phyloP scores from a whole-genome alignment of 2,113 vertebrate genomes.

The Pseudopodoces humilis region DNA sequence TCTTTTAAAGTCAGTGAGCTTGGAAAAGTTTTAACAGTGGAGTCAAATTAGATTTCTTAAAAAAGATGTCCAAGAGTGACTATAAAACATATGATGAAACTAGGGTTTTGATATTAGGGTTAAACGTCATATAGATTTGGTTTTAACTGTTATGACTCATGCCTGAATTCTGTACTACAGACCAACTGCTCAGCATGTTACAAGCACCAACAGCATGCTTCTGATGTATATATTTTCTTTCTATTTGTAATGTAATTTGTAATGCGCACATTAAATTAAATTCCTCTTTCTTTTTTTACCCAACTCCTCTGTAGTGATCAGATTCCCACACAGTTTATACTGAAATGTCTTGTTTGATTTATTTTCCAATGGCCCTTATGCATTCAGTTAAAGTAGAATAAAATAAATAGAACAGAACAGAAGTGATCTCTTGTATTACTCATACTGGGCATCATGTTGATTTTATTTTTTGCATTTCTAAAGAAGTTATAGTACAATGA shows the following conservation, averaged over 20 bases:
- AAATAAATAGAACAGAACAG: neutral
- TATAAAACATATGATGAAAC: neutral
- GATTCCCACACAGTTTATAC: neutral
- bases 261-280: neutral
- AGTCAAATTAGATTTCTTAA: neutral
- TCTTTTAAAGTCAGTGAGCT: neutral
- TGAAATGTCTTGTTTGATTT: neutral
- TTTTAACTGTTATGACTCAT: neutral
- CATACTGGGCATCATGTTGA: neutral
- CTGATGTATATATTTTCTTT: neutral
- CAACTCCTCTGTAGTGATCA: neutral
- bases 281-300: neutral
- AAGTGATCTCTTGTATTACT: neutral
- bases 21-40: neutral
- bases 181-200: neutral
- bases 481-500: neutral
- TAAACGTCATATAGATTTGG: neutral
- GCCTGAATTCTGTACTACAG: neutral
- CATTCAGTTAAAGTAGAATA: neutral
- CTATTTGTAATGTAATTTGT: neutral
- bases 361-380: neutral
- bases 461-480: neutral
- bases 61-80: neutral
- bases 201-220: neutral
- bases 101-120: neutral